phyloP scores from a whole-genome alignment of 1,140 invertebrate species.

The Rhagoletis pomonella region DNA sequence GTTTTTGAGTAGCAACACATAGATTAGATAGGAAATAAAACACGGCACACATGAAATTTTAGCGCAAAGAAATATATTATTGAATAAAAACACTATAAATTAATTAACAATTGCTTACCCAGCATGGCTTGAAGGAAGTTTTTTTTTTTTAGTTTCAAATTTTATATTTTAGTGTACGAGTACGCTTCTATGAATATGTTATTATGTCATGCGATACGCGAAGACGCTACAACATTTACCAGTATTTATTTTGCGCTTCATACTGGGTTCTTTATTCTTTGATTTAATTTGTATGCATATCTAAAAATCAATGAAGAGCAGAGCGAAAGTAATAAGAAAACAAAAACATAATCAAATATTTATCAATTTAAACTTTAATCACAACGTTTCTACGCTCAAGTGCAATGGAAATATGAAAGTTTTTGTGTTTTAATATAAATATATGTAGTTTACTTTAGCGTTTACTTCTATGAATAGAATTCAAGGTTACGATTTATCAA shows the following conservation, averaged over 20 bases:
- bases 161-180: background rate
- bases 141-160: background rate
- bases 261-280: constrained; percentile 39
- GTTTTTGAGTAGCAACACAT: background rate
- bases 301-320: constrained; percentile 48
- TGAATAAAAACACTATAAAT: constrained; percentile 30
- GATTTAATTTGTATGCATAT: constrained; percentile 38
- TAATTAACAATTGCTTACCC: constrained; percentile 47
- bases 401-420: background rate
- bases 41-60: background rate
- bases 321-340: constrained; percentile 37
- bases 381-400: constrained; percentile 3
- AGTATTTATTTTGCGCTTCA: constrained; percentile 12
- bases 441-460: background rate
- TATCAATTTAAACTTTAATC: background rate
- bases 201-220: constrained; percentile 30
- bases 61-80: background rate
- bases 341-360: background rate
- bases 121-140: constrained; percentile 9
- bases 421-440: background rate
- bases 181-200: background rate
- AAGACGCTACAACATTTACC: constrained; percentile 17
- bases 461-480: background rate
- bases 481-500: background rate
- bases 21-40: constrained; percentile 12